Conservation (phyloP, 2,113 vertebrate species). For the Centrocercus urophasianus region DNA sequence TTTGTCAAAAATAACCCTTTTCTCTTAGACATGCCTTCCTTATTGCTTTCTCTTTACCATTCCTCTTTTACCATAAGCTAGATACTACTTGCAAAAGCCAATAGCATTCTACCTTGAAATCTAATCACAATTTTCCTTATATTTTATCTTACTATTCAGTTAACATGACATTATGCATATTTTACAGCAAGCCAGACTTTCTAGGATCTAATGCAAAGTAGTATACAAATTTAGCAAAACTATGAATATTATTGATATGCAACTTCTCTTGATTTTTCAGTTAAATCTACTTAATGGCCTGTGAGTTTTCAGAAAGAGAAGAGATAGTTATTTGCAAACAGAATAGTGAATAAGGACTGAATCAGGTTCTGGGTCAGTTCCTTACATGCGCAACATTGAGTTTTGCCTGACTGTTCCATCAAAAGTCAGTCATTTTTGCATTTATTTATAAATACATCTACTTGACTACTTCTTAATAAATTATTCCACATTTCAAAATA, state of each 20-base stretch:
- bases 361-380: neutral
- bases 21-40: neutral
- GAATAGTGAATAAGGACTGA: neutral
- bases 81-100: neutral
- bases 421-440: neutral
- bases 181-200: neutral
- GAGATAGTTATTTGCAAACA: neutral
- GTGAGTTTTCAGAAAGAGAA: neutral
- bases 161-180: neutral
- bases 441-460: neutral
- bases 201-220: neutral
- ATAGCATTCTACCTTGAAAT: neutral
- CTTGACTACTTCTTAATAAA: neutral
- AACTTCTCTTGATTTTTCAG: neutral
- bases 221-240: neutral
- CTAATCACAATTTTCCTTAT: neutral
- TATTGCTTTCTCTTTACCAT: neutral
- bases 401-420: neutral
- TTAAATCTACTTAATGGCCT: slow-evolving; percentile 2
- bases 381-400: accelerated
- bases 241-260: neutral
- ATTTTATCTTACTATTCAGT: neutral
- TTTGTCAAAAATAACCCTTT: neutral
- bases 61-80: neutral
- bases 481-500: slow-evolving; percentile 2